Evolutionary conservation across 2,113 vertebrate species (phyloP), one percentile per base, ranked within the genome.

Genomic region (Malaclemys terrapin): DNA sequence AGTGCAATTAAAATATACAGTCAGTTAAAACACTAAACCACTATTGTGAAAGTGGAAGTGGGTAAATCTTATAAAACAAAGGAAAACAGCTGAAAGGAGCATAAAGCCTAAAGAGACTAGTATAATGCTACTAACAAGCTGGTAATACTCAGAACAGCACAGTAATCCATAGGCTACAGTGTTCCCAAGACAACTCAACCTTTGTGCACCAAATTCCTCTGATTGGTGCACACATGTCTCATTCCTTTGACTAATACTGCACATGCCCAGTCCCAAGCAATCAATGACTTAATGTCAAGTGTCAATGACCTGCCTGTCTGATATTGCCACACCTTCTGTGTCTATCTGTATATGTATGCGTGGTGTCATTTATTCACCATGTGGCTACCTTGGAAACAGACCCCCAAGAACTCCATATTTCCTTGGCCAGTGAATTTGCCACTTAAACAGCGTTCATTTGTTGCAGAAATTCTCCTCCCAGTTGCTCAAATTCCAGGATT

Each of bases 31-130:
- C 82, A 82, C 88, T 89, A 92, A 42, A 24, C 59, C 84, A 94
- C 65, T 1, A 0, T 65, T 83, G 82, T 42, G 80, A 88, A 93
- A 93, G 82, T 89, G 95, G 81, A 82, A 49, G 81, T 11, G 86
- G 84, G 54, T 65, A 91, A 54, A 22, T 65, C 54, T 83, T 50
- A 87, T n/a, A 84, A 53, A 78, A 89, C 75, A 75, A 84, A 91
- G 79, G 65, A 81, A 89, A 45, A 57, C 80, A 54, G 47, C 84
- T 54, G 96, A 84, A 93, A 76, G 82, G 86, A 94, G 89, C 84
- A 94, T 27, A 75, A 93, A 2, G 89, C 93, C 94, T 72, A 89
- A 95, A 93, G 83, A 84, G 89, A 76, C 1, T 94, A 89, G 94
- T 89, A 93, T 57, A 14, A 54, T 89, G 84, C 81, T 83, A 45